A percentile compares a stretch with the other conserved stretches of the same genome.
These are phyloP conservation scores for Rhyacophila brunnea DNA, from an alignment of 1,140 invertebrate genomes.

Conservation along the genomic window DNA sequence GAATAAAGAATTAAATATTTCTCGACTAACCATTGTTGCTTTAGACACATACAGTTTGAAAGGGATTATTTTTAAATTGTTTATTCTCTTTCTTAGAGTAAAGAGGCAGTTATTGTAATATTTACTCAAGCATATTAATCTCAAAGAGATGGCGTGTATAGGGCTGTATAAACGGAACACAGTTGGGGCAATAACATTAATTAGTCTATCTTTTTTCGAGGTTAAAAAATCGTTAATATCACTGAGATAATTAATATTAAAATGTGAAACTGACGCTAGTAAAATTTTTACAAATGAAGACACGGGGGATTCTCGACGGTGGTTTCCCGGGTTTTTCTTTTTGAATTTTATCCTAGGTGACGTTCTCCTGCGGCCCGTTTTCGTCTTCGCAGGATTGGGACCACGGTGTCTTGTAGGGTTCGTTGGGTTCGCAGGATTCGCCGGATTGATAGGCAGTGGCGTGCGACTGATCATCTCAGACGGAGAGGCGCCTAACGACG, in stretches of 20 bases:
- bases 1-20: too few species aligned
- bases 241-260: background rate
- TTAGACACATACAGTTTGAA: too few species aligned
- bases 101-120: background rate
- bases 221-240: constrained; percentile 6
- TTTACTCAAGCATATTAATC: background rate
- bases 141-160: background rate
- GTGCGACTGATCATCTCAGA: too few species aligned
- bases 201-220: constrained; percentile 4
- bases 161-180: background rate
- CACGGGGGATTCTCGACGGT: background rate
- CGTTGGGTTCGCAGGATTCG: background rate
- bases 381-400: constrained; percentile 4
- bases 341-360: constrained; percentile 32
- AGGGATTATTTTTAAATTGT: too few species aligned
- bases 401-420: background rate
- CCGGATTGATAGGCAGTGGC: background rate
- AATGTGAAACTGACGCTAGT: background rate
- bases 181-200: constrained; percentile 3
- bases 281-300: constrained; percentile 8
- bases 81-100: too few species aligned
- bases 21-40: too few species aligned
- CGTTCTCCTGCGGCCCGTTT: constrained; percentile 15
- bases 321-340: constrained; percentile 8
- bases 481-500: background rate